Percentiles rank a stretch among this genome's conserved stretches.
Conservation (phyloP, 2,797 vertebrate species). For the Periophthalmus magnuspinnatus region DNA sequence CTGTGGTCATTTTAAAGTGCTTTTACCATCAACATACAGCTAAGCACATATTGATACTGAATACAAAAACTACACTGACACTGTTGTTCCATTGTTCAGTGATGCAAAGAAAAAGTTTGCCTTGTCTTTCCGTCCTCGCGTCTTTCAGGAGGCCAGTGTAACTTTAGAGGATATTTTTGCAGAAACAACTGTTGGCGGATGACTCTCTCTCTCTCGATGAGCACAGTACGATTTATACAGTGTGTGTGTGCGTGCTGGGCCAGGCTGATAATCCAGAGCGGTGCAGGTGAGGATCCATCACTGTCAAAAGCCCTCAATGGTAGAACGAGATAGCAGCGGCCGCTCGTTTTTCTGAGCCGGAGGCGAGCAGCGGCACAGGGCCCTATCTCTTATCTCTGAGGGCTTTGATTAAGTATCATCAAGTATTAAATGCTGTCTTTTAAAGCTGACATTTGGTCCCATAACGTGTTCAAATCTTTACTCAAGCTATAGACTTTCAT, state of each 20-base stretch:
- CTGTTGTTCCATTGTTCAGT: background rate
- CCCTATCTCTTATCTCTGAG: conserved; percentile 54
- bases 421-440: conserved; percentile 42
- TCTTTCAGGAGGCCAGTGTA: conserved; percentile 19
- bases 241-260: conserved; percentile 59
- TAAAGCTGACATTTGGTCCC: conserved; percentile 27
- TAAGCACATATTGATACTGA: background rate
- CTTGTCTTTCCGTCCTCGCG: conserved; percentile 23
- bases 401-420: conserved; percentile 72
- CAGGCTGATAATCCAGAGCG: conserved; percentile 73
- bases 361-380: conserved; percentile 41
- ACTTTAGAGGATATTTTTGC: conserved; percentile 35
- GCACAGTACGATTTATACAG: conserved; percentile 61
- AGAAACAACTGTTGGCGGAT: conserved; percentile 38
- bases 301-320: conserved; percentile 68
- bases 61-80: background rate
- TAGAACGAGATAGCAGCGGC: conserved; percentile 55
- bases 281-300: conserved; percentile 76
- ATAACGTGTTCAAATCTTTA: conserved; percentile 9
- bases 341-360: conserved; percentile 27
- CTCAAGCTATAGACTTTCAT: background rate
- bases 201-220: conserved; percentile 32
- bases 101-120: conserved; percentile 1
- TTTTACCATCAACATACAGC: background rate
- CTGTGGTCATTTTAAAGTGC: background rate